Conservation (phyloP, 2,888 invertebrate species). For the Seira ritae region DNA sequence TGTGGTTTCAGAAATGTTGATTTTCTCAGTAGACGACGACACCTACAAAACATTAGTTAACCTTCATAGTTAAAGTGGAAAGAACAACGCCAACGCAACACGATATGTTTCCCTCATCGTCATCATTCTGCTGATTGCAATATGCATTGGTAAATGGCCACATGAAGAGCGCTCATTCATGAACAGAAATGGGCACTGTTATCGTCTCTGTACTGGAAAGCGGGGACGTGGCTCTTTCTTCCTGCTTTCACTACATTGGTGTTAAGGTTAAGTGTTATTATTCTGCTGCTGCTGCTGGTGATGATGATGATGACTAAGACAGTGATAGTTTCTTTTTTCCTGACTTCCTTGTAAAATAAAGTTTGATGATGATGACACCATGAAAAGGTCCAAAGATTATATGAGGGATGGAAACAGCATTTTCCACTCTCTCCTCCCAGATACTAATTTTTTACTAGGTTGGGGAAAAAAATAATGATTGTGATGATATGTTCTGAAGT, state of each 20-base stretch:
- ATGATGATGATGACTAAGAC: conserved; percentile 1
- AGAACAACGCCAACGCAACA: neutral
- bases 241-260: conserved; percentile 56
- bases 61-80: neutral
- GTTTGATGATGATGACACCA: conserved; percentile 24
- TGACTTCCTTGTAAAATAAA: conserved; percentile 12
- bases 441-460: neutral
- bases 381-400: neutral
- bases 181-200: neutral
- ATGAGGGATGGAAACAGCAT: neutral
- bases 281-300: no score
- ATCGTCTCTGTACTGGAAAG: neutral
- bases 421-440: conserved; percentile 5
- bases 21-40: no score
- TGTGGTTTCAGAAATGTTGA: no score
- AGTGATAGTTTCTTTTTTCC: neutral
- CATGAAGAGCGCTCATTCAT: neutral
- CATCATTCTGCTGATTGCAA: no score
- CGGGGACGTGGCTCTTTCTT: neutral
- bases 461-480: neutral
- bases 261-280: conserved; percentile 62
- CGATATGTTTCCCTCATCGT: no score
- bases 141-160: neutral
- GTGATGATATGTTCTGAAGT: neutral
- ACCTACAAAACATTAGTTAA: conserved; percentile 1